Evolutionary conservation across 2,797 vertebrate genomes (phyloP).

Genomic region (Chloroceryle amazona): DNA sequence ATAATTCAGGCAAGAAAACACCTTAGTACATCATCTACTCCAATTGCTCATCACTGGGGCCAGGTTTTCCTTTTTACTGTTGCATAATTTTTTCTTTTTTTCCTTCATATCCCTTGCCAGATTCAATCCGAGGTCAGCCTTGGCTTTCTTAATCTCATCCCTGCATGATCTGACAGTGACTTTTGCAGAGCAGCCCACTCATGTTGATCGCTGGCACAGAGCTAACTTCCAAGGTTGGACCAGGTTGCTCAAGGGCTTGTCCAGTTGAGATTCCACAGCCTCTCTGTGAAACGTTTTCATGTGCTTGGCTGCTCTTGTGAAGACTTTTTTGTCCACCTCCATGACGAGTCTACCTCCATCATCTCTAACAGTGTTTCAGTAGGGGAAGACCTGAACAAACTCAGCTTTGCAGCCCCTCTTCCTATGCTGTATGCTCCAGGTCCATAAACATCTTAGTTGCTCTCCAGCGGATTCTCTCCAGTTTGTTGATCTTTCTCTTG

Average conservation of each 20-base stretch:
- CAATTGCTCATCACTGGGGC: rapidly evolving
- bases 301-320: neutral
- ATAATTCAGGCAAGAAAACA: neutral
- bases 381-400: neutral
- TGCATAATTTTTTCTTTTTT: neutral
- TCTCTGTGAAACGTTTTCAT: neutral
- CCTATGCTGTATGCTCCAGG: neutral
- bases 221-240: neutral
- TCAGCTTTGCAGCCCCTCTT: neutral
- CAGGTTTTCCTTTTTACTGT: neutral
- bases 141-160: neutral
- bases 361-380: neutral
- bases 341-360: neutral
- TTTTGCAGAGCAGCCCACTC: neutral
- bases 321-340: neutral
- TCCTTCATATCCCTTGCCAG: neutral
- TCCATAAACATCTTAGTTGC: neutral
- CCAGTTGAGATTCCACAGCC: rapidly evolving
- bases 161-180: neutral
- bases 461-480: neutral
- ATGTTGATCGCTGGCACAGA: neutral
- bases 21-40: neutral
- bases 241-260: neutral
- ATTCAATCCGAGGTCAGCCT: neutral
- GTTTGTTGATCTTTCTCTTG: neutral